Evolutionary conservation across 2,797 vertebrate genomes (phyloP), one percentile per base, ranked within the genome.

Genomic region (Eupleurogrammus muticus): DNA sequence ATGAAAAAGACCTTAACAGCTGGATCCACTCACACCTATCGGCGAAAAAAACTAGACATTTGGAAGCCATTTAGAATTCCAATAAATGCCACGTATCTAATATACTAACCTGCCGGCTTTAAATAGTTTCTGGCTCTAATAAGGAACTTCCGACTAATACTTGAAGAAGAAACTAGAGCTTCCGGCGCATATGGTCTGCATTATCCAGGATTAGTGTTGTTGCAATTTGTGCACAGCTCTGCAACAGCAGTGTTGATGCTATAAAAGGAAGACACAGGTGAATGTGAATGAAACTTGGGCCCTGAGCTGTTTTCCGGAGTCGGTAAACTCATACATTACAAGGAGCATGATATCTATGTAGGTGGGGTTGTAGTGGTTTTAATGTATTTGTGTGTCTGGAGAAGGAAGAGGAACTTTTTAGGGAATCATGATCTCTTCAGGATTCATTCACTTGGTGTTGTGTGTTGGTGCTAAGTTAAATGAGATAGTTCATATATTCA

Each of bases 11-110:
- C 46, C 28, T 58, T 73, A n/a, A 70, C 73, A 80, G 66, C 74
- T 70, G 83, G 57, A 52, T 77, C 12, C 54, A 19, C 71, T 88
- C 70, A 74, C 53, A 55, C 65, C 52, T 71, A 35, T 46, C 49
- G 44, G 55, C 51, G n/a, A 80, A 44, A 71, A 42, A 48, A 73
- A 61, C 19, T 5, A 13, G 35, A 77, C 82, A 83, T 85, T 67
- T 89, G 89, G 82, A 73, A 77, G 5, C 14, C 13, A 55, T 81
- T 77, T 38, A 55, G 65, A 56, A 79, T 35, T 58, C 34, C 36
- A 60, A 47, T 64, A 56, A 72, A 68, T 54, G 79, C 69, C 73
- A 62, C 20, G 6, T 66, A 61, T 57, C 66, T 70, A 80, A 83
- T 83, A 55, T 83, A 51, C 60, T 51, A 44, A 63, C 51, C 46